Evolutionary conservation across 2,113 vertebrate genomes (phyloP).

Genomic region (Pteropus alecto): DNA sequence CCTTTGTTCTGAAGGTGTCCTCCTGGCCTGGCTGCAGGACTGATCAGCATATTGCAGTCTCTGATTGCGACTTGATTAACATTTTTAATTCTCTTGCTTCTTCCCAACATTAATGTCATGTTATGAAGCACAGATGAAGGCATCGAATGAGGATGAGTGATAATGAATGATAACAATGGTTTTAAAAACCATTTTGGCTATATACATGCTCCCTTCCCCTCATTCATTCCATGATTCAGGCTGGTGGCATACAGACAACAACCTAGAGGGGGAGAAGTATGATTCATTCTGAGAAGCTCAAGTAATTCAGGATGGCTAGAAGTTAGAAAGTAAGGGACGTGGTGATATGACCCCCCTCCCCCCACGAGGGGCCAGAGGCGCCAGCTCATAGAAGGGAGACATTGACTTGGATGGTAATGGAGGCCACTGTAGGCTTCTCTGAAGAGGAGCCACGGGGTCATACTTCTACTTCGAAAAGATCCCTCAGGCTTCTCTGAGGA

Average conservation of each 20-base stretch:
- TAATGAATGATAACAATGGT: too few species aligned
- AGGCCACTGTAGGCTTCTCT: background rate
- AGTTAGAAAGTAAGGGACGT: background rate
- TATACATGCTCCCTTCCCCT: background rate
- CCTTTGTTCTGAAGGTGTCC: too few species aligned
- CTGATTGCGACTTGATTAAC: too few species aligned
- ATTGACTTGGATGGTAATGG: accelerated
- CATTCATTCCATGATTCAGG: background rate
- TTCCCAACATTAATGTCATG: too few species aligned
- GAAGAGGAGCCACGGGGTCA: background rate
- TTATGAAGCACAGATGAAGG: background rate
- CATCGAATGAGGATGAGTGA: background rate
- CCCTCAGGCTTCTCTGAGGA: background rate
- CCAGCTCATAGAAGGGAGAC: background rate
- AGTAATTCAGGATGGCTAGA: background rate
- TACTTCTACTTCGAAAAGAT: background rate
- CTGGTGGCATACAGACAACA: background rate
- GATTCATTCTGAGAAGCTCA: background rate
- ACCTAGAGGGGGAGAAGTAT: background rate
- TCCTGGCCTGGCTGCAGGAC: too few species aligned
- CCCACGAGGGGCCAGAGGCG: accelerated
- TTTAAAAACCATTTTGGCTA: background rate
- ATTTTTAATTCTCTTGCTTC: too few species aligned
- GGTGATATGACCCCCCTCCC: accelerated
- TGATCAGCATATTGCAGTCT: too few species aligned